Evolutionary conservation across 2,113 vertebrate genomes (phyloP).

Genomic region (Cyanistes caeruleus): DNA sequence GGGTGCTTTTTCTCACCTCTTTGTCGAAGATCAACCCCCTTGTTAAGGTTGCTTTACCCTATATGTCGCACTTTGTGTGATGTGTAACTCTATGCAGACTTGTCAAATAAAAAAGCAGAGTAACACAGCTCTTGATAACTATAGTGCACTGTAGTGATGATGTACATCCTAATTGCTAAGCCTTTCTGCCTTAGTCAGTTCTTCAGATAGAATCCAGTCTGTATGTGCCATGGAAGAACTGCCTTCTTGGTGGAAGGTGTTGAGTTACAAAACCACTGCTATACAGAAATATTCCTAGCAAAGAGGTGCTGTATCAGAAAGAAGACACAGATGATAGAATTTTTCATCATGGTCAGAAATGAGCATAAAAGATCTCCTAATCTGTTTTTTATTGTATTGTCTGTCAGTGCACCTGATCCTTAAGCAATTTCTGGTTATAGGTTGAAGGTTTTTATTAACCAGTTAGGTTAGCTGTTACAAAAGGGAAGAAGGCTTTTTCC

Average conservation of each 20-base stretch:
- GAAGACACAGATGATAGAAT: neutral
- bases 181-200: neutral
- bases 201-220: neutral
- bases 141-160: neutral
- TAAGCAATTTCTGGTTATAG: neutral
- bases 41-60: neutral
- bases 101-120: neutral
- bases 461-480: neutral
- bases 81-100: neutral
- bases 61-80: neutral
- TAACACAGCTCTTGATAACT: neutral
- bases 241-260: neutral
- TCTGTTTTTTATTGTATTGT: neutral
- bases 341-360: neutral
- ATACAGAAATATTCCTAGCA: neutral
- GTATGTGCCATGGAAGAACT: neutral
- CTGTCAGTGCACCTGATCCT: neutral
- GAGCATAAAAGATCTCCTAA: neutral
- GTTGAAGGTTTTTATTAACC: neutral
- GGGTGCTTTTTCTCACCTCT: neutral
- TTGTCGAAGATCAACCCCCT: neutral
- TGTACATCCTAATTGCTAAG: neutral
- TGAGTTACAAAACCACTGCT: neutral
- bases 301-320: neutral
- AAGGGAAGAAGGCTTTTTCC: neutral